Conservation (phyloP, 2,888 invertebrate genomes). For the Harmothoe impar region DNA sequence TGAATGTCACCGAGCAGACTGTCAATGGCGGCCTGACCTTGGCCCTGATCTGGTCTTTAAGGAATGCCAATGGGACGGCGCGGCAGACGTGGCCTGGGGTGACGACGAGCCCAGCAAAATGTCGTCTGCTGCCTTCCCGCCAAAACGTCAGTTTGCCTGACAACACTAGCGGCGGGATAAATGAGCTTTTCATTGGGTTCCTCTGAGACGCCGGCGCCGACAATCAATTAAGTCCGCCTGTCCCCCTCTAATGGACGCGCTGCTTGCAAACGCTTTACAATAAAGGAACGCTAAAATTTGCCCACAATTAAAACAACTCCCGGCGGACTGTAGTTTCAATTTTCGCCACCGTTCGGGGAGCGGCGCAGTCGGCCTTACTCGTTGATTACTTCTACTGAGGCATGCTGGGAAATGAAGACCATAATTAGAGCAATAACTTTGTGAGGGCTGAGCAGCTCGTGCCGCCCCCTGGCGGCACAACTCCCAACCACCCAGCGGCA, state of each 20-base stretch:
- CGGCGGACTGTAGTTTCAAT: constrained; percentile 56
- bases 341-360: constrained; percentile 49
- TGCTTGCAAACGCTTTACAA: constrained; percentile 12
- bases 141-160: constrained; percentile 50
- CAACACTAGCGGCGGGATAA: constrained; percentile 33
- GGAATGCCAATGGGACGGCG: constrained; percentile 57
- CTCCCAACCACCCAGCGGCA: constrained; percentile 38
- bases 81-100: neutral
- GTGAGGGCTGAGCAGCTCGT: constrained; percentile 48
- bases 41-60: constrained; percentile 48
- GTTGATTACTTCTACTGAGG: constrained; percentile 60
- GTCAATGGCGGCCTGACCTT: constrained; percentile 45
- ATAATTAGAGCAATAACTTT: constrained; percentile 59
- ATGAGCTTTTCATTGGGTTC: constrained; percentile 59
- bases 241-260: constrained; percentile 51
- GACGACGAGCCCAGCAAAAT: constrained; percentile 9
- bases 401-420: constrained; percentile 60
- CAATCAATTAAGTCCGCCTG: constrained; percentile 57
- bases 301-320: constrained; percentile 56
- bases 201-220: constrained; percentile 51
- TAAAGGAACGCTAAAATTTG: constrained; percentile 52
- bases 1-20: constrained; percentile 54
- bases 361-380: constrained; percentile 36
- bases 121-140: constrained; percentile 32
- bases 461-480: constrained; percentile 34